These are phyloP conservation scores for Sphaeramia orbicularis DNA, from an alignment of 2,797 vertebrate genomes.

Conservation along the genomic window DNA sequence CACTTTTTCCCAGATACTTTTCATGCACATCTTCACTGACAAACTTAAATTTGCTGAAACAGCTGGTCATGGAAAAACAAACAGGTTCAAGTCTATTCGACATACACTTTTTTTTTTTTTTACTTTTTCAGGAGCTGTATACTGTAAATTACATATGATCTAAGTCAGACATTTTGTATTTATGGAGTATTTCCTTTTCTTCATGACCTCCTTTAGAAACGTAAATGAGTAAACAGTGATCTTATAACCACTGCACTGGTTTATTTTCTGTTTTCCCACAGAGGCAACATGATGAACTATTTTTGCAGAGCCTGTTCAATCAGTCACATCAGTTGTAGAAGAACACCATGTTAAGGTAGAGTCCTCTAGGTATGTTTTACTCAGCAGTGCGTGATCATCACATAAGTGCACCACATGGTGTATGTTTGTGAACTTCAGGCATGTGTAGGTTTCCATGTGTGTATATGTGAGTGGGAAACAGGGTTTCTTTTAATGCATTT, in stretches of 20 bases:
- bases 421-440: slow-evolving; percentile 39
- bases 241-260: slow-evolving; percentile 28
- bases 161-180: not conserved
- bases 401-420: slow-evolving; percentile 48
- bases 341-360: slow-evolving; percentile 40
- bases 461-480: not conserved
- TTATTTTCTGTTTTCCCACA: slow-evolving; percentile 27
- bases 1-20: too few relatives aligned
- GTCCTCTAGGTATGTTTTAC: slow-evolving; percentile 49
- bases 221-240: slow-evolving; percentile 17
- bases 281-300: slow-evolving; percentile 44
- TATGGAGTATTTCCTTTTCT: slow-evolving; percentile 2
- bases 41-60: too few relatives aligned
- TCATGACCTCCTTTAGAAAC: slow-evolving; percentile 43
- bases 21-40: too few relatives aligned
- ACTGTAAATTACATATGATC: too few relatives aligned
- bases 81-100: too few relatives aligned
- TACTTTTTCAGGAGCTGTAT: too few relatives aligned
- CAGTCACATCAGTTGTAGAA: slow-evolving; percentile 43
- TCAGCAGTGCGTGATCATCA: slow-evolving; percentile 43
- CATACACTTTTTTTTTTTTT: too few relatives aligned
- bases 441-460: slow-evolving; percentile 13
- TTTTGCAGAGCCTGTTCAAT: slow-evolving; percentile 39
- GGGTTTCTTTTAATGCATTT: too few relatives aligned
- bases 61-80: too few relatives aligned